Evolutionary conservation across 2,888 invertebrate species (phyloP).

Genomic region (Drosophila lutescens): DNA sequence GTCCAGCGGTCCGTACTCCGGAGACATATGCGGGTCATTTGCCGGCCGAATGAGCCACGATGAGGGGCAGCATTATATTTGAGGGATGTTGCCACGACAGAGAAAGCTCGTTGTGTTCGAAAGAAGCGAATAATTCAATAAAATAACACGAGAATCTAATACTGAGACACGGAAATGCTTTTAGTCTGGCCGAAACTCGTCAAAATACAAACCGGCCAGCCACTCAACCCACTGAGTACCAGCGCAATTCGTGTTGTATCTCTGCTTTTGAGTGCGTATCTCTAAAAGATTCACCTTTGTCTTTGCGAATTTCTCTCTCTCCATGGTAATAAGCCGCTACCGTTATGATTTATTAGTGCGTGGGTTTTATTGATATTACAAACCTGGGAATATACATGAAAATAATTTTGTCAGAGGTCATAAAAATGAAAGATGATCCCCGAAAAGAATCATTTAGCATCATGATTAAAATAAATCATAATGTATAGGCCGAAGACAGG

Average conservation of each 20-base stretch:
- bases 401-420: slow-evolving; percentile 57
- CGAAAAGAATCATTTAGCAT: slow-evolving; percentile 74
- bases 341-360: slow-evolving; percentile 33
- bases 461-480: slow-evolving; percentile 80
- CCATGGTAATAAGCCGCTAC: slow-evolving; percentile 21
- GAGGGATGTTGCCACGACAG: slow-evolving; percentile 7
- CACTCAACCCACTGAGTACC: neutral
- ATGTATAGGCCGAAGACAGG: slow-evolving; percentile 43
- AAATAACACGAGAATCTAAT: slow-evolving; percentile 59
- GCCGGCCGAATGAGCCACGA: slow-evolving; percentile 33
- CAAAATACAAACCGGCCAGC: slow-evolving; percentile 34
- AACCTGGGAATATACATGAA: slow-evolving; percentile 41
- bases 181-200: slow-evolving; percentile 53
- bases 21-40: slow-evolving; percentile 69
- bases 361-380: slow-evolving; percentile 41
- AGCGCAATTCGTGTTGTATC: slow-evolving; percentile 7
- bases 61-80: slow-evolving; percentile 38
- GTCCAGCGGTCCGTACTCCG: slow-evolving; percentile 14
- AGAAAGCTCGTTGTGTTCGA: slow-evolving; percentile 20
- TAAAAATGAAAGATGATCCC: slow-evolving; percentile 63
- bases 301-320: neutral
- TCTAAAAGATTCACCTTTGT: slow-evolving; percentile 17
- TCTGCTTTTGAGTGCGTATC: slow-evolving; percentile 13
- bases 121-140: slow-evolving; percentile 60
- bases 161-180: slow-evolving; percentile 70